Evolutionary conservation across 2,888 invertebrate species (phyloP).

Genomic region (Drosophila helvetica): DNA sequence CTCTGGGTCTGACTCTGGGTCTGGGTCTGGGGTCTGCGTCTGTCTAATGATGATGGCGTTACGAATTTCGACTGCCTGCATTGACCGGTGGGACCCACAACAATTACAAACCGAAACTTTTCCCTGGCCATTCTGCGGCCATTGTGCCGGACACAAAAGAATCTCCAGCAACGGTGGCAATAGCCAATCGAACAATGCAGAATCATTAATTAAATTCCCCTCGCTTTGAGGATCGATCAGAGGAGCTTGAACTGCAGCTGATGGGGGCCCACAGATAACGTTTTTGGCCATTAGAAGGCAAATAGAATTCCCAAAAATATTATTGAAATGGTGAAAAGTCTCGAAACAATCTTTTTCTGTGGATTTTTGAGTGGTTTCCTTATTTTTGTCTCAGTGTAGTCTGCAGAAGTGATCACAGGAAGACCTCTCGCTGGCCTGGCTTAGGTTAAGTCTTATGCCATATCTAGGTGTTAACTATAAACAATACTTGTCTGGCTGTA

Average conservation of each 20-base stretch:
- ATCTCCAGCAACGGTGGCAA: slow-evolving; percentile 65
- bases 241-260: slow-evolving; percentile 7
- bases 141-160: slow-evolving; percentile 68
- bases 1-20: background rate
- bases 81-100: slow-evolving; percentile 52
- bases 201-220: slow-evolving; percentile 79
- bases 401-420: too few relatives aligned
- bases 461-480: slow-evolving; percentile 76
- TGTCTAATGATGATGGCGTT: slow-evolving; percentile 79
- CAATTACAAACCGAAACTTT: slow-evolving; percentile 66
- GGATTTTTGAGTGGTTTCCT: too few relatives aligned
- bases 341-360: too few relatives aligned
- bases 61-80: slow-evolving; percentile 76
- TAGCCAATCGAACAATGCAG: slow-evolving; percentile 67
- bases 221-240: background rate
- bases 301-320: background rate
- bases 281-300: background rate
- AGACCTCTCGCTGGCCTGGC: slow-evolving; percentile 50
- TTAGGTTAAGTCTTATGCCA: slow-evolving; percentile 44
- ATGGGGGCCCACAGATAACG: slow-evolving; percentile 6
- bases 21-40: background rate
- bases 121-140: slow-evolving; percentile 21
- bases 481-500: slow-evolving; percentile 59
- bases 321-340: slow-evolving; percentile 28
- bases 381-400: too few relatives aligned